These are phyloP conservation scores for Hippocampus mohnikei DNA, from an alignment of 2,113 vertebrate genomes.

Conservation along the genomic window DNA sequence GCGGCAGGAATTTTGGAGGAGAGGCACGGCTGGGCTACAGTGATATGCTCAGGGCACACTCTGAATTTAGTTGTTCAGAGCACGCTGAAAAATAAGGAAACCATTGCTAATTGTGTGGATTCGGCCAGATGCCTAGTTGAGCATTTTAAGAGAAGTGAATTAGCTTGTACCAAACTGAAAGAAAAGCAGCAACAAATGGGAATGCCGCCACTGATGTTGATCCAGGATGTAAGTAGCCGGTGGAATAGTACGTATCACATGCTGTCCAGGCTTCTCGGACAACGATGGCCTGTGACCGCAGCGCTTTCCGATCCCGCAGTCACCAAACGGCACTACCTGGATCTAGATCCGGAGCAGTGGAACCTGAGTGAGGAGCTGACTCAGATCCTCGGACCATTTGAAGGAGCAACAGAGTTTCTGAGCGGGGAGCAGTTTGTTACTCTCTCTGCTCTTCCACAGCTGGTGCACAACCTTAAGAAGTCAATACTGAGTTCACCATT, in stretches of 20 bases:
- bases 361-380: slow-evolving; percentile 7
- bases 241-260: slow-evolving; percentile 27
- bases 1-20: neutral
- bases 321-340: slow-evolving; percentile 3
- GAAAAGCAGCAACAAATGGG: slow-evolving; percentile 29
- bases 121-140: slow-evolving; percentile 22
- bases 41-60: slow-evolving; percentile 34
- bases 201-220: neutral
- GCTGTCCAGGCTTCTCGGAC: slow-evolving; percentile 20
- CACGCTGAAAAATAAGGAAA: slow-evolving; percentile 3
- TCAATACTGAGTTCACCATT: neutral
- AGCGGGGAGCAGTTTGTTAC: neutral
- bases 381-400: neutral
- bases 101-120: slow-evolving; percentile 4
- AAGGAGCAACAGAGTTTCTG: neutral
- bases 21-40: slow-evolving; percentile 16
- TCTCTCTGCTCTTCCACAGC: neutral
- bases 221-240: neutral
- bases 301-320: slow-evolving; percentile 9
- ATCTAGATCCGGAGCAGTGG: slow-evolving; percentile 30
- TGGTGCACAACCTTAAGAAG: neutral
- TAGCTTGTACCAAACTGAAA: slow-evolving; percentile 28
- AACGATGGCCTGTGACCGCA: slow-evolving; percentile 23
- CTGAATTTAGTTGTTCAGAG: slow-evolving; percentile 32
- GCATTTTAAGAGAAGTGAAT: slow-evolving; percentile 41